These are phyloP conservation scores for Molossus alvarezi DNA, from an alignment of 2,797 vertebrate genomes.

Conservation along the genomic window DNA sequence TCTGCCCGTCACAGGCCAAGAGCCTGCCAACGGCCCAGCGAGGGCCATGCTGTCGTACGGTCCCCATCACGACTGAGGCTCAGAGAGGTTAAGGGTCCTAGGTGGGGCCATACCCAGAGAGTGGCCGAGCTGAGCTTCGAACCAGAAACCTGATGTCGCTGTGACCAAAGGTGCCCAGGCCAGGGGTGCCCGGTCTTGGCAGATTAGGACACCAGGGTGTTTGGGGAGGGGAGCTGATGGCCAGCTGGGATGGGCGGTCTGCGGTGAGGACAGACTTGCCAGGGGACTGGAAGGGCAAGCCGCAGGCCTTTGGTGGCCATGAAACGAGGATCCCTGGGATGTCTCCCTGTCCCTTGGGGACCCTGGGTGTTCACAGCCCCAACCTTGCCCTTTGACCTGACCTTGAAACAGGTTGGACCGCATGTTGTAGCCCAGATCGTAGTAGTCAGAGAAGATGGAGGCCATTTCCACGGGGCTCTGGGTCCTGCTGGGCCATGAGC, in stretches of 20 bases:
- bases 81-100: not conserved
- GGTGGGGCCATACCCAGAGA: not conserved
- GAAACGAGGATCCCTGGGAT: no score
- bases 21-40: accelerated
- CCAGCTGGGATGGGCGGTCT: not conserved
- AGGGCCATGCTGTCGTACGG: accelerated
- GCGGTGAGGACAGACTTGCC: accelerated
- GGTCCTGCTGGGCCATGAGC: not conserved
- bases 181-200: not conserved
- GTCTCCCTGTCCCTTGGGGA: not conserved
- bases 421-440: slow-evolving; percentile 88
- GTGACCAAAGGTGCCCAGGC: not conserved
- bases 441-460: slow-evolving; percentile 85
- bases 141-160: not conserved
- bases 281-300: not conserved
- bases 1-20: accelerated
- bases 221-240: not conserved
- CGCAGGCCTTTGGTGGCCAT: accelerated
- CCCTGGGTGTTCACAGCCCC: not conserved
- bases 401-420: slow-evolving; percentile 90
- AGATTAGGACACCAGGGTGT: not conserved
- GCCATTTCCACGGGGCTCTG: slow-evolving; percentile 47
- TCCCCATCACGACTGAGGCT: not conserved
- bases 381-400: slow-evolving; percentile 70
- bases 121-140: slow-evolving; percentile 17